phyloP scores from a whole-genome alignment of 2,888 invertebrate genomes.

The Spodoptera picta region DNA sequence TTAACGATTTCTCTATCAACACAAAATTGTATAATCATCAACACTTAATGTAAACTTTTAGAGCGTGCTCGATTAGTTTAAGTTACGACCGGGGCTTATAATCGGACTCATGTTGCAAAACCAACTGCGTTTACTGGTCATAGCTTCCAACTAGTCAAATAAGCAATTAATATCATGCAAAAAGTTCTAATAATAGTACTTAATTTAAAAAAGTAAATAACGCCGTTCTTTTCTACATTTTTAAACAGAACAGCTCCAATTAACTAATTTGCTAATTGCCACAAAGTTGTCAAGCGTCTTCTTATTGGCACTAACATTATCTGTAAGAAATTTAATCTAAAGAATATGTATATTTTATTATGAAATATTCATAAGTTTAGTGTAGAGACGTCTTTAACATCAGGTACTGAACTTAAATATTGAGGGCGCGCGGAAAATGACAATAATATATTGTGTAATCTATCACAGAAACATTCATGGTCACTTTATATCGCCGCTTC shows the following conservation, averaged over 20 bases:
- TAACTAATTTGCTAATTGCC: slow-evolving; percentile 29
- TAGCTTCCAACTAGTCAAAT: no score
- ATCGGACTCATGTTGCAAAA: no score
- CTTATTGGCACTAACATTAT: slow-evolving; percentile 43
- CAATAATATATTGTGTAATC: slow-evolving; percentile 56
- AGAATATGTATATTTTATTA: slow-evolving; percentile 64
- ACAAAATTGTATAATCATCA: no score
- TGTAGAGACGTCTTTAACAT: slow-evolving; percentile 39
- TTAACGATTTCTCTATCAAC: no score
- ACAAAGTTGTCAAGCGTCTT: slow-evolving; percentile 41
- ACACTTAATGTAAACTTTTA: no score
- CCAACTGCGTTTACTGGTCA: no score
- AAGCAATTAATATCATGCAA: no score
- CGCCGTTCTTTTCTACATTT: no score
- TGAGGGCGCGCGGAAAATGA: slow-evolving; percentile 46
- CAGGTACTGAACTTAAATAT: slow-evolving; percentile 51
- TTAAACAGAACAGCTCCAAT: slow-evolving; percentile 30
- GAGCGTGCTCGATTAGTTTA: no score
- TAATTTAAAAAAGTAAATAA: no score
- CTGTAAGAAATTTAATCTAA: slow-evolving; percentile 52
- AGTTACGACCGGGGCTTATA: no score
- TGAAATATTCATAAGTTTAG: slow-evolving; percentile 56
- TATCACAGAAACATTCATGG: slow-evolving; percentile 26
- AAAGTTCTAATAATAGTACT: no score
- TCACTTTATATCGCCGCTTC: slow-evolving; percentile 21